Evolutionary conservation across 2,888 invertebrate genomes (phyloP).

Genomic region (Ashinkailepas kermadecensis): DNA sequence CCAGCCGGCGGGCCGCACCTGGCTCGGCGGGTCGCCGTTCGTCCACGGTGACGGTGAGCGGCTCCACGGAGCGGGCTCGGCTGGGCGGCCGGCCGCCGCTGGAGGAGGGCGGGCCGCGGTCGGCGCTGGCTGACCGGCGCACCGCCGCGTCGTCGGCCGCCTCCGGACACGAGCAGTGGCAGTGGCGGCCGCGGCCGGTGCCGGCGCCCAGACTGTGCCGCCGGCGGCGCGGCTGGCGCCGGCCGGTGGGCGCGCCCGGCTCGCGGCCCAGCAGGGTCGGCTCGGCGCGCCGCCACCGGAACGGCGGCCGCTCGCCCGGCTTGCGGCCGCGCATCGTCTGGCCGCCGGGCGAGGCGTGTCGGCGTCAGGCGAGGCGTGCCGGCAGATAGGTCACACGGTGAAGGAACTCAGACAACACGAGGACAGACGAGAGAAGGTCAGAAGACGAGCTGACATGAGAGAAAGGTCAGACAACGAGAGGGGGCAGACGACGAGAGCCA

Average conservation of each 20-base stretch:
- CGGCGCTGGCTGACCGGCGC: neutral
- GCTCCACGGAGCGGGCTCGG: neutral
- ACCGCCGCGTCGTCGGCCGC: neutral
- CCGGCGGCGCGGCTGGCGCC: neutral
- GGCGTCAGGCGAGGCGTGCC: too few relatives aligned
- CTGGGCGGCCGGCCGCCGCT: neutral
- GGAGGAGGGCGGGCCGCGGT: neutral
- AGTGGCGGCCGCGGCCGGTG: constrained; percentile 1
- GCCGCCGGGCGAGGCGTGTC: too few relatives aligned
- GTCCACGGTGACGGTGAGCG: neutral
- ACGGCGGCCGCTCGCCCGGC: neutral
- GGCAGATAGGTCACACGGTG: too few relatives aligned
- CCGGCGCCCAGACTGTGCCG: neutral
- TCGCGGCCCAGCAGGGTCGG: neutral
- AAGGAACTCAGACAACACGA: too few relatives aligned
- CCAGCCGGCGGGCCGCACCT: too few relatives aligned
- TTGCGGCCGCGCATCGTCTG: neutral
- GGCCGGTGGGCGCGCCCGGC: neutral
- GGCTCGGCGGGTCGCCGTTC: neutral
- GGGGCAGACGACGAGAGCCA: too few relatives aligned
- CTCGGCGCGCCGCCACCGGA: constrained; percentile 6
- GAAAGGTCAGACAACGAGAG: too few relatives aligned
- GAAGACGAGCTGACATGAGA: too few relatives aligned
- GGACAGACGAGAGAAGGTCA: too few relatives aligned
- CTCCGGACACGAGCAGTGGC: neutral